Percentiles rank a stretch among this genome's conserved stretches.
These are phyloP conservation scores for Tangara arthus DNA, from an alignment of 2,797 vertebrate species.

Conservation along the genomic window DNA sequence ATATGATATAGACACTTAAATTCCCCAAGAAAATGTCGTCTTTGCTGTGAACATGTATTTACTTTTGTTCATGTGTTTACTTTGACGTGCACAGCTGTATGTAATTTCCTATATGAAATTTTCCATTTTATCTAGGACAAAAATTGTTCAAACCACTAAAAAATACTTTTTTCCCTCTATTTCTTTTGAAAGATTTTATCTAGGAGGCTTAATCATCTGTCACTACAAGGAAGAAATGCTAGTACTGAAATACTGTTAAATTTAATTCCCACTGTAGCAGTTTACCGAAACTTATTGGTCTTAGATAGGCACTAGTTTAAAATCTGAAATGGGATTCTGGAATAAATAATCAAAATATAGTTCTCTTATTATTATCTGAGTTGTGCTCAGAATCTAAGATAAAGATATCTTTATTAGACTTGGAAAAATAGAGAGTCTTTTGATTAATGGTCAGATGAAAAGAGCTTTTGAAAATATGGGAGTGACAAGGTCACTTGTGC, in stretches of 20 bases:
- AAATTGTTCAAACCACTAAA: not conserved
- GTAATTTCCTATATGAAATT: not conserved
- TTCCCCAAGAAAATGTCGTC: not conserved
- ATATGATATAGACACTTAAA: not conserved
- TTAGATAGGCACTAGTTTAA: not conserved
- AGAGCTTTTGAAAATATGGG: not conserved
- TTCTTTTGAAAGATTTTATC: not conserved
- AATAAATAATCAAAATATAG: not conserved
- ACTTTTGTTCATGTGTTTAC: not conserved
- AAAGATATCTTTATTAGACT: not conserved
- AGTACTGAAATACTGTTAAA: not conserved
- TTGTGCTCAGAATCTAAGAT: not conserved
- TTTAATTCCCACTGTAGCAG: not conserved
- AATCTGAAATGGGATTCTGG: not conserved
- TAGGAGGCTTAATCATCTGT: not conserved
- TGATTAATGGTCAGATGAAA: not conserved
- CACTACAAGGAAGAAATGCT: not conserved
- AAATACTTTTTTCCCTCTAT: not conserved
- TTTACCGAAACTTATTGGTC: not conserved
- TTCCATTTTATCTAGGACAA: not conserved
- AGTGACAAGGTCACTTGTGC: not conserved
- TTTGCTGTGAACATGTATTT: not conserved
- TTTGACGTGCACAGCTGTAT: not conserved
- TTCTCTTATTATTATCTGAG: not conserved
- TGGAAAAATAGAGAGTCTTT: not conserved